These are phyloP conservation scores for Prolemur simus DNA, from an alignment of 2,113 vertebrate genomes.

Conservation along the genomic window DNA sequence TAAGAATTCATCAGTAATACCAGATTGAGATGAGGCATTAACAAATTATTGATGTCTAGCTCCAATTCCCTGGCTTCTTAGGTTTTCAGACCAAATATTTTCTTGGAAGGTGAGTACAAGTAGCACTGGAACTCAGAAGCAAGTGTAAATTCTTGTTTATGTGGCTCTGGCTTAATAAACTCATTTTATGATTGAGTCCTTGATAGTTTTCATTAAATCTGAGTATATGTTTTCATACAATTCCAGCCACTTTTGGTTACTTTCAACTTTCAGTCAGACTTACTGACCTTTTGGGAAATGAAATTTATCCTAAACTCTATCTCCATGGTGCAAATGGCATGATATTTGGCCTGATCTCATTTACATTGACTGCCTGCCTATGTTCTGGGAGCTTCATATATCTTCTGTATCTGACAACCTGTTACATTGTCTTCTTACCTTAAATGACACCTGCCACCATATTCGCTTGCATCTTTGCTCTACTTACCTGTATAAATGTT, in stretches of 20 bases:
- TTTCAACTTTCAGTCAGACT: background rate
- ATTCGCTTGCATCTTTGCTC: background rate
- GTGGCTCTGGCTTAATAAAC: background rate
- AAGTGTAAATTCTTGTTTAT: background rate
- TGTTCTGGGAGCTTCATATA: background rate
- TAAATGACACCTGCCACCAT: background rate
- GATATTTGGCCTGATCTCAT: background rate
- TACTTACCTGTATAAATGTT: background rate
- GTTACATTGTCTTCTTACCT: background rate
- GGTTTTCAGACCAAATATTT: conserved; percentile 14
- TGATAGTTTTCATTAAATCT: background rate
- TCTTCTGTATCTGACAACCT: background rate
- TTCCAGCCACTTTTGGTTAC: background rate
- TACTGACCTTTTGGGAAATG: background rate
- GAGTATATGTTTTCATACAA: background rate
- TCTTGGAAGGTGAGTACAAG: background rate
- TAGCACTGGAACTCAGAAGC: background rate
- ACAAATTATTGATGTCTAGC: background rate
- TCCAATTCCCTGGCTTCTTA: background rate
- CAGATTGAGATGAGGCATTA: background rate
- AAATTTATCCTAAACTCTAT: background rate
- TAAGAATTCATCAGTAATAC: conserved; percentile 4
- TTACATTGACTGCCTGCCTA: background rate
- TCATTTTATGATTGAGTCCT: background rate
- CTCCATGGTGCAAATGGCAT: background rate